Conservation (phyloP, 2,888 invertebrate genomes). For the Andrena chrysosceles region DNA sequence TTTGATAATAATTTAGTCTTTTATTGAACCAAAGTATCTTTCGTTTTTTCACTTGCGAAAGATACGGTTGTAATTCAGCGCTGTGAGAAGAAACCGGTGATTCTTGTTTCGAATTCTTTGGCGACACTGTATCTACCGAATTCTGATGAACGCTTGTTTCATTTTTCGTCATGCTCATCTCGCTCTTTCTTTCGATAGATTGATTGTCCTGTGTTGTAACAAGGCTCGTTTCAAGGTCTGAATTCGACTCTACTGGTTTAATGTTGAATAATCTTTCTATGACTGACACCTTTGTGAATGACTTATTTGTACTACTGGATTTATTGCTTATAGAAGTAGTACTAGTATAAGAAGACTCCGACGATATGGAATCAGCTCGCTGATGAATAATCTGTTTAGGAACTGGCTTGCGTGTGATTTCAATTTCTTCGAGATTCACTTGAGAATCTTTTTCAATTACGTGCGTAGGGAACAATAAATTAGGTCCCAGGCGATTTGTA, state of each 20-base stretch:
- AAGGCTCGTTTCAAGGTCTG: slow-evolving; percentile 5
- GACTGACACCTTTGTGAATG: slow-evolving; percentile 63
- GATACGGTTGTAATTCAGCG: slow-evolving; percentile 42
- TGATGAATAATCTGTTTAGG: slow-evolving; percentile 23
- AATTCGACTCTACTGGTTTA: slow-evolving; percentile 47
- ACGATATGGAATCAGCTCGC: slow-evolving; percentile 65
- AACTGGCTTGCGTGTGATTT: slow-evolving; percentile 52
- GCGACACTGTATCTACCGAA: neutral
- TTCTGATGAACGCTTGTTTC: neutral
- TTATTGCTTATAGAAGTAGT: slow-evolving; percentile 60
- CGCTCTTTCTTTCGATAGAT: slow-evolving; percentile 10
- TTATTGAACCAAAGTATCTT: slow-evolving; percentile 90
- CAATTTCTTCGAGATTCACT: slow-evolving; percentile 80
- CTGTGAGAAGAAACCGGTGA: neutral
- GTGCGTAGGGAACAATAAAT: slow-evolving; percentile 90
- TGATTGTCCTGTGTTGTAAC: neutral
- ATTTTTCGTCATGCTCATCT: slow-evolving; percentile 5
- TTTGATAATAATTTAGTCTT: slow-evolving; percentile 91
- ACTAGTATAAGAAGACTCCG: slow-evolving; percentile 59
- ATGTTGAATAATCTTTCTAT: slow-evolving; percentile 69
- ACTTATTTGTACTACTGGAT: slow-evolving; percentile 51
- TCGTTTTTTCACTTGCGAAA: slow-evolving; percentile 73
- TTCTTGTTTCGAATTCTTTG: neutral
- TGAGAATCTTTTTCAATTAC: slow-evolving; percentile 86
- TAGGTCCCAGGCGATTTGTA: slow-evolving; percentile 87